Evolutionary conservation across 2,888 invertebrate species (phyloP), one percentile per base, ranked within the genome.

Genomic region (Helleia helle): DNA sequence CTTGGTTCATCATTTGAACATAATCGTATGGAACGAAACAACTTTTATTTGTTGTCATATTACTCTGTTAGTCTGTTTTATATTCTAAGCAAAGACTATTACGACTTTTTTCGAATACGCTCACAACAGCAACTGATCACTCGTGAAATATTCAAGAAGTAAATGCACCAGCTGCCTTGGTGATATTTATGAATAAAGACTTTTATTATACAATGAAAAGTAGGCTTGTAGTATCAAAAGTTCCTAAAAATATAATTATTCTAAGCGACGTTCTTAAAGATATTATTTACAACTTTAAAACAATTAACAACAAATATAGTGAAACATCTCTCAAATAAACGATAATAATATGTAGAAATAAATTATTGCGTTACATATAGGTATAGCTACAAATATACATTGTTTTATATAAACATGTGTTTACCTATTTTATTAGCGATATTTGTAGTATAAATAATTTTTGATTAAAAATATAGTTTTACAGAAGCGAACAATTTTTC

Each of bases 201-300:
- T 15, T 15, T n/a, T 15, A 1, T 12, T 5, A 14, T n/a, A n/a
- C n/a, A 8, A 22, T 5, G 18, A 5, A 18, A 5, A 18, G 4
- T 6, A 22, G 2, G 8, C 22, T 22, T 5, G 22, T 43, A 38
- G 9, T 27, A 38, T 36, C 13, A 38, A 41, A 43, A 34, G 30
- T 12, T 22, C 34, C 43, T 44, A 44, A n/a, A n/a, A n/a, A n/a
- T n/a, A n/a, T 26, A 30, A 31, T 38, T 47, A 45, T 9, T 34
- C 22, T 34, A 34, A 34, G 11, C 7, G 22, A 34, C 18, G 7
- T 7, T 8, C 50, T 44, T 42, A 49, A 45, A 40, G 43, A 48
- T 40, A 41, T 45, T 55, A 55, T 55, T 29, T 53, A 56, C 53
- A 55, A 50, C 42, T 44, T 29, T 45, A 50, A 41, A 49, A 44